phyloP scores from a whole-genome alignment of 1,140 invertebrate genomes.

The Cydia strobilella region DNA sequence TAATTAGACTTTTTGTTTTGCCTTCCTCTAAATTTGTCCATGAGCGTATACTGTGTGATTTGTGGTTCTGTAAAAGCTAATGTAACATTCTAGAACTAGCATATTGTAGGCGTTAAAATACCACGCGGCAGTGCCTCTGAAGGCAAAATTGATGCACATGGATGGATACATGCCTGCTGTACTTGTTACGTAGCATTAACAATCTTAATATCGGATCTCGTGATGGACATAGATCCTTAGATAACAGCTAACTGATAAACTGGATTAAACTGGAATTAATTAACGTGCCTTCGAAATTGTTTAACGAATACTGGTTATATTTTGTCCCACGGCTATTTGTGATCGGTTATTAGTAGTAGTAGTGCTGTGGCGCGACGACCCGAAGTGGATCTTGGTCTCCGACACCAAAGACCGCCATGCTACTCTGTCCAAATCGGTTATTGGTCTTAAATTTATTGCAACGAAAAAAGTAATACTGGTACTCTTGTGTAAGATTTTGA shows the following conservation, averaged over 20 bases:
- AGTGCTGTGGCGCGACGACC: too few species aligned
- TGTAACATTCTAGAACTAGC: not conserved
- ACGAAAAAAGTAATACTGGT: not conserved
- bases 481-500: not conserved
- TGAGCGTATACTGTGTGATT: too few species aligned
- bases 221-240: conserved; percentile 47
- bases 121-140: conserved; percentile 1
- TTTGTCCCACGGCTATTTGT: conserved; percentile 29
- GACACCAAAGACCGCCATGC: too few species aligned
- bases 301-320: conserved; percentile 23
- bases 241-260: conserved; percentile 61
- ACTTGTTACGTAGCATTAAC: conserved; percentile 52
- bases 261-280: conserved; percentile 64
- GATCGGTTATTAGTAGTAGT: conserved; percentile 14
- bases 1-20: too few species aligned
- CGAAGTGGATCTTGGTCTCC: too few species aligned
- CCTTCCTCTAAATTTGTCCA: too few species aligned
- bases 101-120: conserved; percentile 2
- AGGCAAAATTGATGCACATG: not conserved
- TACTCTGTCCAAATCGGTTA: too few species aligned
- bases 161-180: conserved; percentile 44
- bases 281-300: conserved; percentile 44
- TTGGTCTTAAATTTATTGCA: conserved; percentile 14
- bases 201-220: conserved; percentile 50
- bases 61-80: not conserved